Evolutionary conservation across 2,113 vertebrate species (phyloP).

Genomic region (Martes martes): DNA sequence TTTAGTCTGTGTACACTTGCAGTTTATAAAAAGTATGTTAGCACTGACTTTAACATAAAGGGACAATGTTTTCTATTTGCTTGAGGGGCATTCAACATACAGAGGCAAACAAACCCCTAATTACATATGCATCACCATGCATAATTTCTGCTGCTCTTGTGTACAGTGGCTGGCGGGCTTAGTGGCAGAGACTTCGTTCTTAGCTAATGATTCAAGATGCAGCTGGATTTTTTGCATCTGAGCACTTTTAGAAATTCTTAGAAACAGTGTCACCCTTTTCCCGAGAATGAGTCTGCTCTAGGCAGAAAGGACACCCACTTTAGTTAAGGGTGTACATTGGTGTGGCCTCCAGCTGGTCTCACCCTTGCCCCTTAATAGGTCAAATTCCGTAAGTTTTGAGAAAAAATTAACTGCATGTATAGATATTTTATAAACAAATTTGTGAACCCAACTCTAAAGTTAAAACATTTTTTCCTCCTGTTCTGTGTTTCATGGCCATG

Average conservation of each 20-base stretch:
- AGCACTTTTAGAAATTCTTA: not conserved
- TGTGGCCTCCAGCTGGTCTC: not conserved
- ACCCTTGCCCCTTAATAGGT: not conserved
- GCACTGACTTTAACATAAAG: slow-evolving; percentile 79
- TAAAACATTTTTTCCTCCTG: not conserved
- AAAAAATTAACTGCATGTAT: not conserved
- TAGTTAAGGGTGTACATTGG: not conserved
- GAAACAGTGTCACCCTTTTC: not conserved
- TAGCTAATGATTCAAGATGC: slow-evolving; percentile 66
- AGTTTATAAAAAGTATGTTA: slow-evolving; percentile 70
- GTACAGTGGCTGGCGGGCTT: slow-evolving; percentile 66
- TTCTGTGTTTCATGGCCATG: not conserved
- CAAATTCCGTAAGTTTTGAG: not conserved
- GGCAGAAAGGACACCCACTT: not conserved
- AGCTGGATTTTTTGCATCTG: slow-evolving; percentile 70
- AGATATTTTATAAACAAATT: not conserved
- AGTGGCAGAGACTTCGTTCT: slow-evolving; percentile 70
- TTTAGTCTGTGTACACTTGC: slow-evolving; percentile 76
- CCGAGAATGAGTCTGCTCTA: not conserved
- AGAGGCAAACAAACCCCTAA: slow-evolving; percentile 79
- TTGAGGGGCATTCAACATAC: slow-evolving; percentile 76
- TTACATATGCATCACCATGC: slow-evolving; percentile 70
- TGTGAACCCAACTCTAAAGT: not conserved
- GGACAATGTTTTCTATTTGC: slow-evolving; percentile 79
- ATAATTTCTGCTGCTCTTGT: slow-evolving; percentile 69